Percentiles rank a stretch among this genome's conserved stretches.
phyloP scores from a whole-genome alignment of 1,140 invertebrate genomes.

The Frieseomelitta varia region DNA sequence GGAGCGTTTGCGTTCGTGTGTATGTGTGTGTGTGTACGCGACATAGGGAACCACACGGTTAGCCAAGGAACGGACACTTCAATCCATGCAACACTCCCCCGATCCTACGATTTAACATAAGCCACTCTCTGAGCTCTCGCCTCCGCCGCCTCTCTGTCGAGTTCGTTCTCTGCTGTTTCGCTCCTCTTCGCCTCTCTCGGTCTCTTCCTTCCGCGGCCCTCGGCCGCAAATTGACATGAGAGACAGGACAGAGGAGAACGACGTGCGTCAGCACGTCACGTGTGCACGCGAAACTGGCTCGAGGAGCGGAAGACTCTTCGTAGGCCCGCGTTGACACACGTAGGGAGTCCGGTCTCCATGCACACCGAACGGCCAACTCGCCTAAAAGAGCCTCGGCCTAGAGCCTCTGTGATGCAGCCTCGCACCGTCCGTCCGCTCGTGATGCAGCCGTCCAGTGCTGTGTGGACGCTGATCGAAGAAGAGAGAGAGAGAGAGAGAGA shows the following conservation, averaged over 20 bases:
- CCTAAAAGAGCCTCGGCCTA: constrained; percentile 38
- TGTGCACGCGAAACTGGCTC: constrained; percentile 57
- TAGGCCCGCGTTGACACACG: constrained; percentile 39
- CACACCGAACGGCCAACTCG: constrained; percentile 10
- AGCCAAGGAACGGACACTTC: constrained; percentile 81
- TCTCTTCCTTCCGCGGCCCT: constrained; percentile 77
- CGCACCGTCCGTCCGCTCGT: background rate
- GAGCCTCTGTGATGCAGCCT: background rate
- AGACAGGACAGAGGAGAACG: constrained; percentile 64
- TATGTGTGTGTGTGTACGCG: background rate
- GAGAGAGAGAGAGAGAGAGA: background rate
- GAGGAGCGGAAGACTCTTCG: constrained; percentile 67
- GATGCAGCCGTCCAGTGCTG: constrained; percentile 26
- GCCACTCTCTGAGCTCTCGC: constrained; percentile 41
- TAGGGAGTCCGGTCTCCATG: constrained; percentile 18
- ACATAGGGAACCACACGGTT: constrained; percentile 66
- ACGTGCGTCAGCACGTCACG: constrained; percentile 66
- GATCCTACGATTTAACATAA: constrained; percentile 63
- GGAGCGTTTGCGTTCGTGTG: constrained; percentile 33
- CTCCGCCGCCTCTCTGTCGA: constrained; percentile 43
- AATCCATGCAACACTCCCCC: constrained; percentile 72
- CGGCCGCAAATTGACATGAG: constrained; percentile 78
- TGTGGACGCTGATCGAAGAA: constrained; percentile 16
- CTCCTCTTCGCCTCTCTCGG: constrained; percentile 57
- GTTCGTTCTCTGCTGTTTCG: constrained; percentile 16